phyloP scores from a whole-genome alignment of 2,888 invertebrate genomes.

The Danaus chrysippus region DNA sequence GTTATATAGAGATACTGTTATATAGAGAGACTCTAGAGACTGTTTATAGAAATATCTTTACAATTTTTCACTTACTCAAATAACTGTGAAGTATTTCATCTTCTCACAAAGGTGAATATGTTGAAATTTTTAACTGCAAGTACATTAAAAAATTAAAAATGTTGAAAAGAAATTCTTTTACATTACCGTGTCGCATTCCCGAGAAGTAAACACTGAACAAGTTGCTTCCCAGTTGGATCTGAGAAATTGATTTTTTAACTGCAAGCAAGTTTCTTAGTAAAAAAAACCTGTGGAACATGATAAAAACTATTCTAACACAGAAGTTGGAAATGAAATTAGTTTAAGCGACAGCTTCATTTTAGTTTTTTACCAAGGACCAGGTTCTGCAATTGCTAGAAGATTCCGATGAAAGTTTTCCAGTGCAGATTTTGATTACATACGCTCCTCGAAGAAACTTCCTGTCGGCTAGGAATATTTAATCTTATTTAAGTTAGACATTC shows the following conservation, averaged over 20 bases:
- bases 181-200: conserved; percentile 47
- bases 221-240: conserved; percentile 59
- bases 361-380: conserved; percentile 68
- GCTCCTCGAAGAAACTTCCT: conserved; percentile 73
- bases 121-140: conserved; percentile 39
- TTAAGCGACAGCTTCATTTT: conserved; percentile 77
- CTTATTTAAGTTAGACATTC: conserved; percentile 78
- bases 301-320: conserved; percentile 70
- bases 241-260: conserved; percentile 76
- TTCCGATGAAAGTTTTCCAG: conserved; percentile 67
- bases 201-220: conserved; percentile 63
- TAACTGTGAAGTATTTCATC: conserved; percentile 14
- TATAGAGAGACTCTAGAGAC: no score
- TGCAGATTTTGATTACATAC: conserved; percentile 79
- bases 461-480: conserved; percentile 77
- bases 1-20: no score
- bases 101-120: conserved; percentile 15
- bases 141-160: conserved; percentile 63
- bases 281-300: conserved; percentile 62
- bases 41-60: no score
- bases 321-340: conserved; percentile 76
- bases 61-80: background rate
- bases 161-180: conserved; percentile 55
- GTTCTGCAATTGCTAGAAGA: conserved; percentile 69
- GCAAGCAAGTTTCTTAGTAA: conserved; percentile 57